These are phyloP conservation scores for Cecidostiba fungosa DNA, from an alignment of 2,888 invertebrate species.

Conservation along the genomic window DNA sequence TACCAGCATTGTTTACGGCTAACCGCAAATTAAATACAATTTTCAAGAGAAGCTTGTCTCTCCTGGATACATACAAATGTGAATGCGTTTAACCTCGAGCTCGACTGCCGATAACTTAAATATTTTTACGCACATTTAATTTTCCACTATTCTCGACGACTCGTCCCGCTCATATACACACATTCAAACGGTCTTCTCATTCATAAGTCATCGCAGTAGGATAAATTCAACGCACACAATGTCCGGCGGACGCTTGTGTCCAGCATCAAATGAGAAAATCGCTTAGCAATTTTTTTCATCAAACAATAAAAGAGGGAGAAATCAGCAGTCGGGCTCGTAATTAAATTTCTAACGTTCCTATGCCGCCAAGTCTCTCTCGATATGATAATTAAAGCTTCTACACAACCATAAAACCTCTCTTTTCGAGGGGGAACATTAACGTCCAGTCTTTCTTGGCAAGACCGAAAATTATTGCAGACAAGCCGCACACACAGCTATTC, in stretches of 20 bases:
- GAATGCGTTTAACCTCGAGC: neutral
- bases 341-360: constrained; percentile 49
- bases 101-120: neutral
- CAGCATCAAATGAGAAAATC: neutral
- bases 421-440: neutral
- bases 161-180: neutral
- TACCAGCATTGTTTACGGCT: neutral
- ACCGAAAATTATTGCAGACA: constrained; percentile 27
- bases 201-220: constrained; percentile 6
- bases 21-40: constrained; percentile 14
- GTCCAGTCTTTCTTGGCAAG: neutral
- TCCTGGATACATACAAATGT: neutral
- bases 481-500: constrained; percentile 1
- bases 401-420: neutral
- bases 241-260: too few relatives aligned
- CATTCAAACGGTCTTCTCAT: neutral
- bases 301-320: neutral
- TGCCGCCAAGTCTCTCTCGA: neutral
- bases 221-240: constrained; percentile 35
- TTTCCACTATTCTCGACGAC: constrained; percentile 17
- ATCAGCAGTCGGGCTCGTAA: constrained; percentile 36
- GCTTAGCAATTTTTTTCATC: constrained; percentile 38
- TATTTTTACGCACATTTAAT: constrained; percentile 15
- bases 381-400: constrained; percentile 53
- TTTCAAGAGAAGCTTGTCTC: neutral